Conservation (phyloP, 1,140 invertebrate genomes). For the Vanessa tameamea region DNA sequence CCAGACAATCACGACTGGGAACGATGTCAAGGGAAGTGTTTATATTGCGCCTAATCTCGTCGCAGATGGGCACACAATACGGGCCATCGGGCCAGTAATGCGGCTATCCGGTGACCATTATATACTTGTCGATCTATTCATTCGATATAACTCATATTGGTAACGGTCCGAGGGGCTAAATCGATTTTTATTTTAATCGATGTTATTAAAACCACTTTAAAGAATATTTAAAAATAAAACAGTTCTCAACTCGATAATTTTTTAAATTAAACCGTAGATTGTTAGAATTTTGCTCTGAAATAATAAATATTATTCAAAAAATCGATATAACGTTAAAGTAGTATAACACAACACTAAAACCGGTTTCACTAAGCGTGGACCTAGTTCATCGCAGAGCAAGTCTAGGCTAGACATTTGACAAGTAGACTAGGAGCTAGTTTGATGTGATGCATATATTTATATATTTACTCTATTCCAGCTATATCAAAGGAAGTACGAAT, state of each 20-base stretch:
- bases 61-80: conserved; percentile 6
- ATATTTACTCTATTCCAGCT: too few relatives aligned
- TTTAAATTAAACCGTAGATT: too few relatives aligned
- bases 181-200: not conserved
- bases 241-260: not conserved
- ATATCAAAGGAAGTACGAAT: too few relatives aligned
- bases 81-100: not conserved
- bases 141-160: not conserved
- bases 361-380: not conserved
- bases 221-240: not conserved
- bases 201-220: not conserved
- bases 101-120: conserved; percentile 6
- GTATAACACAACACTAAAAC: not conserved
- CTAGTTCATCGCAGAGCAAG: not conserved
- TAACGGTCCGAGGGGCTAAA: not conserved
- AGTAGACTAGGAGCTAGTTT: not conserved
- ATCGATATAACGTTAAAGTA: not conserved
- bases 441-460: too few relatives aligned
- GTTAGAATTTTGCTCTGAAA: not conserved
- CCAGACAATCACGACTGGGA: not conserved
- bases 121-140: not conserved
- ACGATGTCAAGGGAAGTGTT: conserved; percentile 7
- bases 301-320: not conserved
- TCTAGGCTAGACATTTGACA: not conserved
- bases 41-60: not conserved